A percentile compares a stretch with the other conserved stretches of the same genome.
phyloP scores from a whole-genome alignment of 1,140 invertebrate species.

The Pygmarrhopalites habei region DNA sequence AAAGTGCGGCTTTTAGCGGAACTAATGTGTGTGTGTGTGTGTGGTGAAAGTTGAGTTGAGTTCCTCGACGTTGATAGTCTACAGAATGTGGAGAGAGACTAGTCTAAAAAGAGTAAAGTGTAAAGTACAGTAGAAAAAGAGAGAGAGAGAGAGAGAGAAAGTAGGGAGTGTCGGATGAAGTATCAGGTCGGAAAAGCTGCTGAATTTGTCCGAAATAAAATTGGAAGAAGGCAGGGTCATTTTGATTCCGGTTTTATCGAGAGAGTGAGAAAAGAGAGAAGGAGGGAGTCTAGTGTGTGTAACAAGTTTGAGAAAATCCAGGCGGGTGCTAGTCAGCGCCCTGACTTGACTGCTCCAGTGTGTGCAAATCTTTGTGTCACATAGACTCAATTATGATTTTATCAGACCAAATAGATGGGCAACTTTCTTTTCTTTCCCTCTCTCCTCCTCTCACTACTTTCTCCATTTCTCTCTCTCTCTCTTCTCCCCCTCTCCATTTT shows the following conservation, averaged over 20 bases:
- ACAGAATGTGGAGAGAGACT: too few species aligned
- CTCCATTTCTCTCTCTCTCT: background rate
- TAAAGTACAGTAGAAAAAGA: too few species aligned
- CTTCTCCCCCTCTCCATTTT: conserved; percentile 13
- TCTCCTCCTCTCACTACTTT: conserved; percentile 8
- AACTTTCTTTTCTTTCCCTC: conserved; percentile 38
- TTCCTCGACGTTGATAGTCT: too few species aligned
- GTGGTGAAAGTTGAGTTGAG: conserved; percentile 3
- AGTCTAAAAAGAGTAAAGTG: too few species aligned
- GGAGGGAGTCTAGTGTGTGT: conserved; percentile 33
- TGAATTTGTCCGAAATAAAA: conserved; percentile 40
- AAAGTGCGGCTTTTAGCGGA: background rate
- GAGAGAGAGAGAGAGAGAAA: conserved; percentile 12
- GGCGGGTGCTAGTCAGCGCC: too few species aligned
- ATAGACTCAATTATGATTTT: conserved; percentile 41
- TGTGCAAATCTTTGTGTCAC: conserved; percentile 41
- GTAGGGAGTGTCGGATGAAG: background rate
- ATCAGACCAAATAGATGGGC: conserved; percentile 40
- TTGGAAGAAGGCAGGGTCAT: conserved; percentile 38
- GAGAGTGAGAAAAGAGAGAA: conserved; percentile 9
- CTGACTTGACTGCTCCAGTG: too few species aligned
- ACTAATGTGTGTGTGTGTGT: conserved; percentile 27
- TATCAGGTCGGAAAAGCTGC: too few species aligned
- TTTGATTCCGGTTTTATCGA: conserved; percentile 38
- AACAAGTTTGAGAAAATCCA: conserved; percentile 38